phyloP scores from a whole-genome alignment of 2,888 invertebrate species.

The Papilio elwesi region DNA sequence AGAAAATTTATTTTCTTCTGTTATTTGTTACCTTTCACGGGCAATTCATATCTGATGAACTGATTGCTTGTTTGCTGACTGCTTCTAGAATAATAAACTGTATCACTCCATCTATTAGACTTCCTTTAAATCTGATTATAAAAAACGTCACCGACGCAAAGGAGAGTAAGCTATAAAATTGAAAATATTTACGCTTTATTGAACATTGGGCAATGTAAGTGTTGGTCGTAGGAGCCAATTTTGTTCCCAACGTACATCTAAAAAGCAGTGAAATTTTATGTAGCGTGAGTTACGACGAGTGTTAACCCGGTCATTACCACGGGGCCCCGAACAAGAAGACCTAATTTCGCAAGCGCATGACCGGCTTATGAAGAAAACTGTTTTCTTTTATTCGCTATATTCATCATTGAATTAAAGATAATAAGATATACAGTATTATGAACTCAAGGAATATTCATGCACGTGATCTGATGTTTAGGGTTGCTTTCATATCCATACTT shows the following conservation, averaged over 20 bases:
- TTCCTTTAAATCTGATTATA: not conserved
- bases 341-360: constrained; percentile 55
- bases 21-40: too few relatives aligned
- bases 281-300: constrained; percentile 53
- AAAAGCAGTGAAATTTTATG: constrained; percentile 53
- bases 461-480: too few relatives aligned
- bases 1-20: too few relatives aligned
- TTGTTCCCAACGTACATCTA: constrained; percentile 30
- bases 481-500: too few relatives aligned
- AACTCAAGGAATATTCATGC: too few relatives aligned
- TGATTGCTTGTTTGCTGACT: too few relatives aligned
- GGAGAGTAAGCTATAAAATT: constrained; percentile 4
- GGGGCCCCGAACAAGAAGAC: constrained; percentile 56
- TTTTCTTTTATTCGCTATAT: constrained; percentile 33
- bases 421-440: too few relatives aligned
- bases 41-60: too few relatives aligned
- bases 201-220: constrained; percentile 30
- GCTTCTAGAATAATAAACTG: too few relatives aligned
- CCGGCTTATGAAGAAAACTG: constrained; percentile 51
- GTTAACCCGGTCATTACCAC: constrained; percentile 55
- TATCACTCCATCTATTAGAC: too few relatives aligned
- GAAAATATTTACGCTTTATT: constrained; percentile 24
- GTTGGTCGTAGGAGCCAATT: constrained; percentile 40
- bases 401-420: not conserved
- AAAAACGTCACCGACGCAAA: not conserved